phyloP scores from a whole-genome alignment of 2,888 invertebrate genomes.

The Lissonota sp. region DNA sequence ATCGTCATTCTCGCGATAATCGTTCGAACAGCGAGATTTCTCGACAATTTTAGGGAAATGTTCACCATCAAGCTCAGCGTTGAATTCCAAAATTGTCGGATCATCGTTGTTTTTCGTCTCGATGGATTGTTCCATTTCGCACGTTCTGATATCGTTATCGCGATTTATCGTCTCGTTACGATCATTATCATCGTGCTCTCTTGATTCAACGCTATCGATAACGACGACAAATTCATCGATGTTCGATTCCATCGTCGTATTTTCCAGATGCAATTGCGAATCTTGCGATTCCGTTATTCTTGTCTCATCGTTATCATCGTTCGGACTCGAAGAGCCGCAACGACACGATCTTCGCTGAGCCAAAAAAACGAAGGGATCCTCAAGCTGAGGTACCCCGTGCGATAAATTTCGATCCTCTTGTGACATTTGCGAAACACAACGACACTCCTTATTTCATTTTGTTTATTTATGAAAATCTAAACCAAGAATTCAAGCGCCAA shows the following conservation, averaged over 20 bases:
- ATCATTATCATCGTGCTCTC: neutral
- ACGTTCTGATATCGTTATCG: neutral
- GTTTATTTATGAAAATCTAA: neutral
- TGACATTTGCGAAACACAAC: constrained; percentile 35
- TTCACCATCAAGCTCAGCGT: too few species aligned
- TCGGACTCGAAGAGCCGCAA: constrained; percentile 14
- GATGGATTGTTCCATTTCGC: neutral
- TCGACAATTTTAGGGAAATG: too few species aligned
- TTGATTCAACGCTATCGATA: constrained; percentile 62
- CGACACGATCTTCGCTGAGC: constrained; percentile 55
- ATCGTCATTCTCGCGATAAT: too few species aligned
- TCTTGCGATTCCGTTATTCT: neutral
- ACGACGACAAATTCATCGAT: constrained; percentile 25
- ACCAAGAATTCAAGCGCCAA: neutral
- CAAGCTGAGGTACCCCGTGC: constrained; percentile 51
- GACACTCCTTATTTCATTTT: neutral
- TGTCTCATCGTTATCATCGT: neutral
- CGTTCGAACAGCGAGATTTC: too few species aligned
- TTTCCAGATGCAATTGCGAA: constrained; percentile 9
- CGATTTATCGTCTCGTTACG: constrained; percentile 8
- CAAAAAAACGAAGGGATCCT: constrained; percentile 56
- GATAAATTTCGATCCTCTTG: constrained; percentile 46
- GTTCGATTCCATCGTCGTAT: neutral
- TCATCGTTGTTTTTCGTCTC: too few species aligned
- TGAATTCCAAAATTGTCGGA: too few species aligned